Evolutionary conservation across 2,888 invertebrate genomes (phyloP).

Genomic region (Andrena chrysosceles): DNA sequence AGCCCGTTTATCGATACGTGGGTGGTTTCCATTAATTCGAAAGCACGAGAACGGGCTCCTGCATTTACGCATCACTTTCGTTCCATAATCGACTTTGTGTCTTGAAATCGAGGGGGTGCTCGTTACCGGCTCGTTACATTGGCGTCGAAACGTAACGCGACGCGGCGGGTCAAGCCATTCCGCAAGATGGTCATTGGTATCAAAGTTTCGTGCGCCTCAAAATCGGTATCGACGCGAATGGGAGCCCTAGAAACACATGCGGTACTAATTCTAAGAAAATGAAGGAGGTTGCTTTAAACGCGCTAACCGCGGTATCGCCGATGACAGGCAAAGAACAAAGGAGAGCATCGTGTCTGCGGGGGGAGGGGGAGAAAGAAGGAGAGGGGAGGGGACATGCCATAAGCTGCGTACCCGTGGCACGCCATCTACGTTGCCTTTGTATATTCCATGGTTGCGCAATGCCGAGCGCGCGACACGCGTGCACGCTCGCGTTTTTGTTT

Average conservation of each 20-base stretch:
- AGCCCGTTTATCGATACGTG: neutral
- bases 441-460: slow-evolving; percentile 67
- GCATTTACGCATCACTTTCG: neutral
- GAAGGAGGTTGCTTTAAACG: slow-evolving; percentile 32
- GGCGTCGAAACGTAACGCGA: neutral
- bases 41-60: neutral
- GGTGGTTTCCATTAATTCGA: neutral
- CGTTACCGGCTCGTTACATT: too few relatives aligned
- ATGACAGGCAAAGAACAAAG: slow-evolving; percentile 63
- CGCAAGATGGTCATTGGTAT: neutral
- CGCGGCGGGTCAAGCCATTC: neutral
- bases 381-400: slow-evolving; percentile 54
- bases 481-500: slow-evolving; percentile 52
- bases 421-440: slow-evolving; percentile 70
- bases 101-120: slow-evolving; percentile 7
- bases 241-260: neutral
- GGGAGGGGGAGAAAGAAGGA: neutral
- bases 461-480: slow-evolving; percentile 26
- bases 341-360: slow-evolving; percentile 40
- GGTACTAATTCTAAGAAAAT: slow-evolving; percentile 19
- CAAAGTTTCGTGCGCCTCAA: neutral
- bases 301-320: slow-evolving; percentile 19
- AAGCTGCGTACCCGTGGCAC: slow-evolving; percentile 61
- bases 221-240: neutral
- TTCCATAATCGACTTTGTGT: slow-evolving; percentile 14